Base-by-base conservation (phyloP, 1,140 invertebrate genomes). In the Hycleus phaleratus region DNA sequence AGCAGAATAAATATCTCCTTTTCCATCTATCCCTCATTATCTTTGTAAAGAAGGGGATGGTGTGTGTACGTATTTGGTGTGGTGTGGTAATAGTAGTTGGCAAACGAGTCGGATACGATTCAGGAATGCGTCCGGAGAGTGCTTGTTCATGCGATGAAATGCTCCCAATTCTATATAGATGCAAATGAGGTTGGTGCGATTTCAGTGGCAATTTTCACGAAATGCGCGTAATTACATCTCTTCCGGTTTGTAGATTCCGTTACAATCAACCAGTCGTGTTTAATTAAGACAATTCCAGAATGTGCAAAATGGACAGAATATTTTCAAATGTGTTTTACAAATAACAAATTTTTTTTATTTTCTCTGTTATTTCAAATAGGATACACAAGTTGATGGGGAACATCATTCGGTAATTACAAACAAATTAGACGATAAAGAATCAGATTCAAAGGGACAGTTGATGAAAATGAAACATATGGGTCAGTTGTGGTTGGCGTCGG, bases 381-480 rank as follows among this genome's bases (percentile, higher is more conserved):
- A 77, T 61, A 48, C 73, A 74, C 39, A 69, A 73, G 51, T 80
- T 71, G 49, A 71, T 71, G 49, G 71, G 71, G 39, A 57, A 24
- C 42, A 39, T 42, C 25, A 12, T 10, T n/a, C 12, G 40, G 79
- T 73, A 26, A 60, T 40, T 47, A 53, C 8, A 6, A 43, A 44
- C 18, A 56, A 49, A n/a, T 49, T 46, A 4, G 12, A 49, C 54
- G 74, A 65, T 12, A 75, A 72, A 46, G 75, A 72, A 49, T 73
- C 75, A 26, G 49, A 72, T 67, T 38, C 67, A 43, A 64, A 63
- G 38, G 64, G 67, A 3, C 69, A 73, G 54, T 51, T 81, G 9
- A 73, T 76, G 56, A 77, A 77, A 32, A 75, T 79, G 66, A 77
- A 77, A 38, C 75, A 77, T 12, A 74, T 82, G 65, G 80, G 79